phyloP scores from a whole-genome alignment of 2,113 vertebrate species.

The Nesospiza acunhae region DNA sequence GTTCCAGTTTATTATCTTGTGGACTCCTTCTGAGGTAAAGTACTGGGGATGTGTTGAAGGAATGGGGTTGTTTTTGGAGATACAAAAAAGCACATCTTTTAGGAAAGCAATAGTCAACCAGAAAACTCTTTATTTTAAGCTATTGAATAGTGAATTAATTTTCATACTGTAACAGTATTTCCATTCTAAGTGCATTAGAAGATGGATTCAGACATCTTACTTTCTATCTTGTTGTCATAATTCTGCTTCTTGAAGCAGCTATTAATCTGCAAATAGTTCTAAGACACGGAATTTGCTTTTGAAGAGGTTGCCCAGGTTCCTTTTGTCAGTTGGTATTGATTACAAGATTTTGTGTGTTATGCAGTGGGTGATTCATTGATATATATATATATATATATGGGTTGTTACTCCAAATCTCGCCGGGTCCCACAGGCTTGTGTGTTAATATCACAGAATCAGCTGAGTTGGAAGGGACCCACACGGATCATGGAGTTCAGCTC shows the following conservation, averaged over 20 bases:
- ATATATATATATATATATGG: rapidly evolving
- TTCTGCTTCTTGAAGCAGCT: background rate
- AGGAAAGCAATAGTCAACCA: background rate
- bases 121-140: background rate
- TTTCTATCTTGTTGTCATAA: background rate
- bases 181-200: background rate
- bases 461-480: background rate
- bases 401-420: background rate
- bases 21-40: background rate
- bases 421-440: background rate
- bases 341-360: background rate
- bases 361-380: background rate
- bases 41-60: background rate
- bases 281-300: background rate
- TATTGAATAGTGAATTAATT: background rate
- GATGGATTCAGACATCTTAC: background rate
- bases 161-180: background rate
- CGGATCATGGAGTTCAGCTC: rapidly evolving
- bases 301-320: background rate
- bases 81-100: background rate
- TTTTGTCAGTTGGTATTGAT: background rate
- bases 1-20: background rate
- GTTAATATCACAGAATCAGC: background rate
- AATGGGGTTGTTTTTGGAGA: background rate
- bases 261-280: background rate